A percentile compares a stretch with the other conserved stretches of the same genome.
phyloP scores from a whole-genome alignment of 2,113 vertebrate genomes.

The Tapirus terrestris region DNA sequence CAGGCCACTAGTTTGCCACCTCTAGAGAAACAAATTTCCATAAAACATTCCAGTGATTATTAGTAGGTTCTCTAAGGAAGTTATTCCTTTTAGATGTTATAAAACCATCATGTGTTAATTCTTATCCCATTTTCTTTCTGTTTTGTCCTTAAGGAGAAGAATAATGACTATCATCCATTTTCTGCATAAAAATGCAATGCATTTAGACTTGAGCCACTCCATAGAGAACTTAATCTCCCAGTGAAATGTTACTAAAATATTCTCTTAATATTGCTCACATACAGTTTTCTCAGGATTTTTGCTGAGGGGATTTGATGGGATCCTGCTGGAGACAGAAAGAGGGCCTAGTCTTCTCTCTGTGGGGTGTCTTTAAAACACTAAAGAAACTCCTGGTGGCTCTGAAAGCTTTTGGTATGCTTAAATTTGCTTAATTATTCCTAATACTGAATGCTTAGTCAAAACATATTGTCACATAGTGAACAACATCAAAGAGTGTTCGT shows the following conservation, averaged over 20 bases:
- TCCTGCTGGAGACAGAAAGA: not conserved
- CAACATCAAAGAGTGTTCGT: conserved; percentile 6
- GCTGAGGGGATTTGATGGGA: conserved; percentile 55
- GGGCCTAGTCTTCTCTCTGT: conserved; percentile 54
- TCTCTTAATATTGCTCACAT: conserved; percentile 24
- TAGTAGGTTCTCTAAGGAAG: conserved; percentile 43
- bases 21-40: conserved; percentile 27
- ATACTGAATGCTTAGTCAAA: conserved; percentile 48
- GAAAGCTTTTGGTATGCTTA: conserved; percentile 54
- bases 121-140: conserved; percentile 16
- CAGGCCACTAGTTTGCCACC: not conserved
- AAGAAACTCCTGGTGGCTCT: conserved; percentile 11
- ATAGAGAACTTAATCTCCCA: conserved; percentile 64
- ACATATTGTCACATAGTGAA: conserved; percentile 51
- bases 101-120: conserved; percentile 45
- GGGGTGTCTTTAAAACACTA: conserved; percentile 53
- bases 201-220: conserved; percentile 35
- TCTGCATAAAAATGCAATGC: conserved; percentile 46
- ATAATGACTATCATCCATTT: conserved; percentile 35
- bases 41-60: conserved; percentile 23
- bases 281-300: conserved; percentile 53
- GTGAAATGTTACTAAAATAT: conserved; percentile 59
- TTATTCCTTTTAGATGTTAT: conserved; percentile 5
- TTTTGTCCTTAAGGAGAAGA: conserved; percentile 54
- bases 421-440: conserved; percentile 64